These are phyloP conservation scores for Deroplatys truncata DNA, from an alignment of 2,888 invertebrate genomes.

Conservation along the genomic window DNA sequence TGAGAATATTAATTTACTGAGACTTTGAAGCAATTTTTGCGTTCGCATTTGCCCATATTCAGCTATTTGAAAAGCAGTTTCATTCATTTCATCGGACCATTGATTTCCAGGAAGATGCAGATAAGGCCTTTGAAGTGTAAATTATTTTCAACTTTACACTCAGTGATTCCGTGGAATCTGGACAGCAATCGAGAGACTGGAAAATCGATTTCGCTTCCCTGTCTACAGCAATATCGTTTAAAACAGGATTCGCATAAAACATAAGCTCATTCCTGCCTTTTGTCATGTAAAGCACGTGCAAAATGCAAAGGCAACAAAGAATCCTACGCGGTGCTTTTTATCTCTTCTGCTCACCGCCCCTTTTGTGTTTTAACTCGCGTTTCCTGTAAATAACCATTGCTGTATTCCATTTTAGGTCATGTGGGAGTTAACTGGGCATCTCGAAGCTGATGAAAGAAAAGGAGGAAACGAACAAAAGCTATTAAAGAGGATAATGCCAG, in stretches of 20 bases:
- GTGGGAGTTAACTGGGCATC: neutral
- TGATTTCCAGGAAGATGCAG: neutral
- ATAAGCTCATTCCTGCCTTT: neutral
- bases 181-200: neutral
- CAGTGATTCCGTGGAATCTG: neutral
- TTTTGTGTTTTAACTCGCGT: neutral
- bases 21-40: no score
- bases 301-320: neutral
- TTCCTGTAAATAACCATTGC: neutral
- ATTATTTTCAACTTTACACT: neutral
- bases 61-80: neutral
- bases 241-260: neutral
- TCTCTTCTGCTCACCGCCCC: neutral
- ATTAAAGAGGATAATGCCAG: no score
- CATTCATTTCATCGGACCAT: neutral
- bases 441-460: neutral
- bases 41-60: neutral
- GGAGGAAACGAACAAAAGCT: no score
- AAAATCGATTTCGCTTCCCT: neutral
- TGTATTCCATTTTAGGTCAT: neutral
- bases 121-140: neutral
- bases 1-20: no score
- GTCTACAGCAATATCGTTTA: neutral
- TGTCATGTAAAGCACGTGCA: neutral
- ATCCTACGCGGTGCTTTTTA: neutral